phyloP scores from a whole-genome alignment of 2,888 invertebrate genomes.

The Tipula vernalis region DNA sequence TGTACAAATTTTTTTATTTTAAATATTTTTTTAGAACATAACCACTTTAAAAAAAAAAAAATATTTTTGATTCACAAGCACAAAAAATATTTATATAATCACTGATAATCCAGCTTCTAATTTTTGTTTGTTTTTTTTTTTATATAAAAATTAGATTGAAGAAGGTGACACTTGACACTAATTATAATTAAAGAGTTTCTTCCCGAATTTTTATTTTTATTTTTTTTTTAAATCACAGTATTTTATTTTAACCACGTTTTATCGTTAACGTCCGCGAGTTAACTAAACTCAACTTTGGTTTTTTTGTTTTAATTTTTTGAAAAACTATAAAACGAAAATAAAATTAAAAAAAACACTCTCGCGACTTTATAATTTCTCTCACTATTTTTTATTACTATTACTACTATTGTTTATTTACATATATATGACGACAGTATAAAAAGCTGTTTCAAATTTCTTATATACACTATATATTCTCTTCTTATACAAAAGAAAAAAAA shows the following conservation, averaged over 20 bases:
- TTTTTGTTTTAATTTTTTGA: not conserved
- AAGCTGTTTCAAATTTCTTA: not conserved
- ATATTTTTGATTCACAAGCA: not conserved
- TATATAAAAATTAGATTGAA: not conserved
- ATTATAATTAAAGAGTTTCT: not conserved
- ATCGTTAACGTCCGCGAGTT: slow-evolving; percentile 5
- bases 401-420: not conserved
- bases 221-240: not conserved
- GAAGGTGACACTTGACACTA: not conserved
- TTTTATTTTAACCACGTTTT: not conserved
- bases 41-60: not conserved
- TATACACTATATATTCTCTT: not conserved
- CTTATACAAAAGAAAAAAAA: not conserved
- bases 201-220: not conserved
- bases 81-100: not conserved
- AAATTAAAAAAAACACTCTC: not conserved
- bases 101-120: not conserved
- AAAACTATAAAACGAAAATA: slow-evolving; percentile 4
- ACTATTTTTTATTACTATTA: not conserved
- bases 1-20: not conserved
- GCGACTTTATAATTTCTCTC: not conserved
- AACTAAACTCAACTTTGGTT: not conserved
- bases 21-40: not conserved
- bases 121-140: not conserved
- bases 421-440: not conserved